Evolutionary conservation across 2,113 vertebrate genomes (phyloP).

Genomic region (Halichoerus grypus): DNA sequence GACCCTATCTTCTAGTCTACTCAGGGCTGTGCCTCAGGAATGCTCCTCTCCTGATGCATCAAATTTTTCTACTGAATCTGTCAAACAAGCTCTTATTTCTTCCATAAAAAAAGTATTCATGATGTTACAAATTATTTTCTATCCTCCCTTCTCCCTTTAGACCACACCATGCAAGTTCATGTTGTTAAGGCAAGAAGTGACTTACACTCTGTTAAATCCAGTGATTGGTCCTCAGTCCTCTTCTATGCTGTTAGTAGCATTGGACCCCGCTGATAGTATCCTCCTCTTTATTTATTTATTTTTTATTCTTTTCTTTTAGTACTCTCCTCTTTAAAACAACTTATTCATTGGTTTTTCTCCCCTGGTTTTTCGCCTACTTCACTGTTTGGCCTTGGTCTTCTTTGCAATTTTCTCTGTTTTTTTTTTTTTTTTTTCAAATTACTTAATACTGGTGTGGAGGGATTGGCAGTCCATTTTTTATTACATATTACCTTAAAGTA

Average conservation of each 20-base stretch:
- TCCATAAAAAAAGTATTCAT: not conserved
- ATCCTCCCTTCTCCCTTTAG: not conserved
- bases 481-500: not conserved
- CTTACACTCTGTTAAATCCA: not conserved
- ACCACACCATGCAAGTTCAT: not conserved
- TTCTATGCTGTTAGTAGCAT: not conserved
- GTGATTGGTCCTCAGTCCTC: not conserved
- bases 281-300: not conserved
- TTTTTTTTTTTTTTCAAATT: not conserved
- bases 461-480: not conserved
- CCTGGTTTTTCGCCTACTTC: not conserved
- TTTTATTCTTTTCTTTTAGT: not conserved
- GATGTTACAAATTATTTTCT: not conserved
- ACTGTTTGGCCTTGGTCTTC: not conserved
- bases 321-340: not conserved
- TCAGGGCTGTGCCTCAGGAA: too few species aligned
- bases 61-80: not conserved
- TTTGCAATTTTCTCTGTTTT: not conserved
- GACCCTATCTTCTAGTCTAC: not conserved
- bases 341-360: not conserved
- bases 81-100: not conserved
- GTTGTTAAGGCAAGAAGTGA: not conserved
- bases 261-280: too few species aligned
- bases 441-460: not conserved
- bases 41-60: not conserved